These are phyloP conservation scores for Polyploca ridens DNA, from an alignment of 2,888 invertebrate genomes.

Conservation along the genomic window DNA sequence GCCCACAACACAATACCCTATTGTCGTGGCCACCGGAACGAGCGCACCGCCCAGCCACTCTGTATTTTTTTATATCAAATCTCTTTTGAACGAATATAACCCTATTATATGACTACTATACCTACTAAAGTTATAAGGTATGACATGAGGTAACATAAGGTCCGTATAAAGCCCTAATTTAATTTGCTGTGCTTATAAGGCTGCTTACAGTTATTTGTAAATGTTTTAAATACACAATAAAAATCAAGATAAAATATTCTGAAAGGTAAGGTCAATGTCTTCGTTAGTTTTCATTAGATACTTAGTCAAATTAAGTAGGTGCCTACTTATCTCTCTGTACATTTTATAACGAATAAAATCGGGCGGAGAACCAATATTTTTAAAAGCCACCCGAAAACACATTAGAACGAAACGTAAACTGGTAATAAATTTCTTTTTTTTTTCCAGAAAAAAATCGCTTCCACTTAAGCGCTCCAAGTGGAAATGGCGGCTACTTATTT, in stretches of 20 bases:
- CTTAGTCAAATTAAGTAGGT: constrained; percentile 3
- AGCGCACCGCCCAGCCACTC: constrained; percentile 63
- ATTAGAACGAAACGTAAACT: constrained; percentile 60
- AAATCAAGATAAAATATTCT: too few relatives aligned
- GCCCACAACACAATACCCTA: constrained; percentile 80
- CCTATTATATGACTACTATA: background rate
- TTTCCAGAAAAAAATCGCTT: constrained; percentile 52
- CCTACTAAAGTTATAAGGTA: too few relatives aligned
- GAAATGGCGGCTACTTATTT: constrained; percentile 67
- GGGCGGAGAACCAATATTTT: constrained; percentile 51
- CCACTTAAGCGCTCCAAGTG: constrained; percentile 73
- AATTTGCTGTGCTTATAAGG: too few relatives aligned
- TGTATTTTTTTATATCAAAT: constrained; percentile 28
- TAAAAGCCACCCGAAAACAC: constrained; percentile 57
- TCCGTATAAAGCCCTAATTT: background rate
- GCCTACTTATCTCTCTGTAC: background rate
- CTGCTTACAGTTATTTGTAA: too few relatives aligned
- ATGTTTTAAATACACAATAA: too few relatives aligned
- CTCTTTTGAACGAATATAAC: background rate
- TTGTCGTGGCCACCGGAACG: constrained; percentile 60
- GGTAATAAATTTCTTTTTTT: constrained; percentile 60
- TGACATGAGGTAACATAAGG: too few relatives aligned
- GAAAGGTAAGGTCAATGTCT: background rate
- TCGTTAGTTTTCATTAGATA: background rate
- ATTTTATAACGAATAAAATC: constrained; percentile 23